Base-by-base conservation (phyloP, 2,888 invertebrate genomes). In the Eupithecia subumbrata region DNA sequence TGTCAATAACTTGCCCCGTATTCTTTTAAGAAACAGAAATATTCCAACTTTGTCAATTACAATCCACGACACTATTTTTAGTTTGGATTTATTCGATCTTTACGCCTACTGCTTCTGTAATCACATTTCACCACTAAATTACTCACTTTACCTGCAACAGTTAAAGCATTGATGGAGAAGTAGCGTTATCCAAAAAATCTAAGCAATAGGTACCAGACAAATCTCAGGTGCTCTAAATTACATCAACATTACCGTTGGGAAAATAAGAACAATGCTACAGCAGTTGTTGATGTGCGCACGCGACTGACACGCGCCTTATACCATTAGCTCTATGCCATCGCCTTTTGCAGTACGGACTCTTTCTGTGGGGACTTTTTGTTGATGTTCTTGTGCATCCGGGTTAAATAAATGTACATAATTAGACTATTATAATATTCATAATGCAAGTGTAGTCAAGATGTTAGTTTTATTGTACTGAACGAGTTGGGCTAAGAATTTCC, bases 261-360 rank as follows among this genome's bases (percentile, higher is more conserved):
- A 67, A 22, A 43, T 45, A 68, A 68, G 68, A 68, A 43, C 68
- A 68, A 68, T 68, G 68, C 68, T 43, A 43, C 43, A 63, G 34
- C 40, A 68, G 68, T 43, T 40, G 67, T 40, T 43, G 12, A 68
- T 68, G 12, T 37, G 43, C 68, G 68, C 75, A 75, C 75, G 75
- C 75, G 75, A 69, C 72, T 48, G 71, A 25, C 75, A 72, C 72
- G 75, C 68, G 75, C 69, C 71, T 37, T 73, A 70, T 25, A 34
- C 52, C 5, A 56, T 68, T 68, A 22, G 68, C 68, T 68, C 37
- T 45, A 45, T 25, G 43, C 37, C 22, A 67, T n/a, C 37, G 40
- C 67, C 43, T 73, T 56, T 67, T 37, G 45, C 68, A 30, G 40
- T 70, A 71, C 60, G 67, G 67, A 64, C 66, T 11, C 43, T 16